These are phyloP conservation scores for Xestoiulus laeticollis DNA, from an alignment of 2,888 invertebrate genomes.

Conservation along the genomic window DNA sequence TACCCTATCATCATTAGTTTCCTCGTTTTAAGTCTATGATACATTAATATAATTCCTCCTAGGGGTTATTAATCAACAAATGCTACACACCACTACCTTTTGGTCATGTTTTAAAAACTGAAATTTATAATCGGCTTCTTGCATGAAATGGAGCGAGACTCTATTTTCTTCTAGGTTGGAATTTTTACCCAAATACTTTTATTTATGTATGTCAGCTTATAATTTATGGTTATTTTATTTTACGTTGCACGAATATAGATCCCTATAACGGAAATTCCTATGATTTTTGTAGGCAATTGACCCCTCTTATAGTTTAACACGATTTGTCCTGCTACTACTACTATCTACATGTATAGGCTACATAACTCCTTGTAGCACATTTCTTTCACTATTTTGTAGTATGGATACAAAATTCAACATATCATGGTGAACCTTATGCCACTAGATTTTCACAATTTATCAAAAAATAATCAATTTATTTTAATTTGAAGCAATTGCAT, in stretches of 20 bases:
- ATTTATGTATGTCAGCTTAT: neutral
- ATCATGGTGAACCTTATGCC: too few relatives aligned
- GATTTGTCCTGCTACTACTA: too few relatives aligned
- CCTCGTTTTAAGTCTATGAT: neutral
- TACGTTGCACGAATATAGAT: neutral
- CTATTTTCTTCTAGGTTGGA: neutral
- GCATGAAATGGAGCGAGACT: constrained; percentile 12
- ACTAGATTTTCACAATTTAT: too few relatives aligned
- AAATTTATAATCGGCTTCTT: neutral
- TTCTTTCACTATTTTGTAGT: too few relatives aligned
- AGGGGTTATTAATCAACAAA: neutral
- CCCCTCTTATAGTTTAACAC: too few relatives aligned
- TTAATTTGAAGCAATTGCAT: neutral
- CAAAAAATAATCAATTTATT: too few relatives aligned
- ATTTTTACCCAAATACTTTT: neutral
- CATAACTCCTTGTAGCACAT: too few relatives aligned
- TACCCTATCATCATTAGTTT: neutral
- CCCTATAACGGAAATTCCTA: neutral
- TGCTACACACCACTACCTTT: neutral
- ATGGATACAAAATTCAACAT: too few relatives aligned
- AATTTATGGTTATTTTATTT: neutral
- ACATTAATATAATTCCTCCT: neutral
- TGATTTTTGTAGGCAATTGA: too few relatives aligned
- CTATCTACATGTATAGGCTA: too few relatives aligned
- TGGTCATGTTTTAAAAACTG: neutral